Evolutionary conservation across 2,113 vertebrate genomes (phyloP).

Genomic region (Chionis minor): DNA sequence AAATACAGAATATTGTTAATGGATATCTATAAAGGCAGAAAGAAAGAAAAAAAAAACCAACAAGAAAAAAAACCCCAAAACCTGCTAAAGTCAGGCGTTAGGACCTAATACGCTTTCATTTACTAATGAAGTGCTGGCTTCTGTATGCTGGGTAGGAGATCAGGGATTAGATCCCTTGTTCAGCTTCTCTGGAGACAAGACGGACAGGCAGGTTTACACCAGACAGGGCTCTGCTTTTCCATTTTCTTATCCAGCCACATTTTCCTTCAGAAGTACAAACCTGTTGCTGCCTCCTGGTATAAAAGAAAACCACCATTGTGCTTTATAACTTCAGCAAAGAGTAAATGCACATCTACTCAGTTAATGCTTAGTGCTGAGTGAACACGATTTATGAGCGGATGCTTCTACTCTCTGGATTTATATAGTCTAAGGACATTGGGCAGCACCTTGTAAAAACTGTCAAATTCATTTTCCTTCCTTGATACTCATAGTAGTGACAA

Average conservation of each 20-base stretch:
- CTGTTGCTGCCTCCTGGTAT: neutral
- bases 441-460: neutral
- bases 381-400: neutral
- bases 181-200: neutral
- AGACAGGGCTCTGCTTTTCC: neutral
- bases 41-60: neutral
- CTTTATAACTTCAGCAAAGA: neutral
- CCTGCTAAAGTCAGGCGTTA: neutral
- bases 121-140: neutral
- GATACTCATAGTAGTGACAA: rapidly evolving
- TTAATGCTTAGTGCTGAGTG: neutral
- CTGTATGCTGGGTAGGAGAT: neutral
- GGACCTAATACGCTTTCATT: neutral
- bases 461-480: neutral
- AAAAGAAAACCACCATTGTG: neutral
- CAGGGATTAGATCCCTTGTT: neutral
- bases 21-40: neutral
- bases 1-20: neutral
- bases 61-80: neutral
- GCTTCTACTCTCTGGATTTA: neutral
- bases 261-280: neutral
- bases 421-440: neutral
- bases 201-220: neutral
- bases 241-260: neutral
- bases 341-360: neutral